Evolutionary conservation across 2,888 invertebrate species (phyloP), one percentile per base, ranked within the genome.

Genomic region (Mylabris sibirica): DNA sequence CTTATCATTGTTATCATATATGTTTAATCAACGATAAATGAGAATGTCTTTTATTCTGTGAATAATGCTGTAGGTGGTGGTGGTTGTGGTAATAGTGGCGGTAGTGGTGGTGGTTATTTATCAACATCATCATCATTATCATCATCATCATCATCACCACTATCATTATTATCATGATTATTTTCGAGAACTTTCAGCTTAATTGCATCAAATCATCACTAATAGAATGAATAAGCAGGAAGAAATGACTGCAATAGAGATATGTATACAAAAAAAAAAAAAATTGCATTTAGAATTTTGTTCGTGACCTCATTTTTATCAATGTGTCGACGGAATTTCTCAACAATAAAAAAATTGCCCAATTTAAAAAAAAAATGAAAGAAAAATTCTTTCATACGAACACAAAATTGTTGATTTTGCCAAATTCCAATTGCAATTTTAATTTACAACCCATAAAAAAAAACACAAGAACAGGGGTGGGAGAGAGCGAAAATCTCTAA

Each of bases 341-440:
- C 49, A 44, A 44, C 44, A 44, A 44, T 44, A 17, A 44, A 44
- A 44, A 49, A 49, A 49, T 49, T 49, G 20, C 20, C 20, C 49
- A 49, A 49, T 49, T 49, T 41, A 30, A 60, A 38, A 22, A 64
- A 64, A 64, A 35, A 22, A 11, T 17, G 34, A 57, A 57, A 57
- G 35, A 34, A 35, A 30, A 24, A 34, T 53, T 53, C 14, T n/a
- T 24, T 14, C 26, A n/a, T 30, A 24, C 57, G n/a, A n/a, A 34
- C 30, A 8, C 49, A 20, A 38, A 17, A 53, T 66, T 69, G 59
- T 70, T 67, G 66, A 68, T 68, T 70, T 70, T 68, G 70, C 65
- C 65, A 68, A 70, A 70, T 65, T 68, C 70, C 68, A 70, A 65
- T 70, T 68, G 66, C 68, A 70, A 65, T 63, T 66, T 6, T 44